These are phyloP conservation scores for Mesocentrotus franciscanus DNA, from an alignment of 53 echinoderm and acorn worm genomes.

Conservation along the genomic window DNA sequence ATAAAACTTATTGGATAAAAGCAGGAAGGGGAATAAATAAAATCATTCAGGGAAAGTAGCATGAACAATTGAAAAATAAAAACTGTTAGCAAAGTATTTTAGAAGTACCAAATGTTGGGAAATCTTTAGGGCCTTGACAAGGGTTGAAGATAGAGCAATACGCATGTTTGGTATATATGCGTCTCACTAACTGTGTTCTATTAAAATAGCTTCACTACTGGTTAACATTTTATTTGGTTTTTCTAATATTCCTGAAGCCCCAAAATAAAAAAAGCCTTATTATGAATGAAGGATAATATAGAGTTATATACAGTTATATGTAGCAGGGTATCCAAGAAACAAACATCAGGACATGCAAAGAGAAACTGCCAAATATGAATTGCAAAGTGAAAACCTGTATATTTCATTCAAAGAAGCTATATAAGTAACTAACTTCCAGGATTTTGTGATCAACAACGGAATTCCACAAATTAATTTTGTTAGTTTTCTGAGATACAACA, in stretches of 20 bases:
- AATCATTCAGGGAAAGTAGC: constrained; percentile 9
- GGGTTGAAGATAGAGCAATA: background rate
- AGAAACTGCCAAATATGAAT: background rate
- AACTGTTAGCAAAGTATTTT: constrained; percentile 12
- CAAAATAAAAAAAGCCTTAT: background rate
- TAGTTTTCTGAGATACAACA: background rate
- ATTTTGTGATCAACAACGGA: background rate
- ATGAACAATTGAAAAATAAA: background rate
- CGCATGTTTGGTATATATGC: background rate
- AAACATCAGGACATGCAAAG: background rate
- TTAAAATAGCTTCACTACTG: background rate
- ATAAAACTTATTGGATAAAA: constrained; percentile 30
- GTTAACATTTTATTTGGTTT: background rate
- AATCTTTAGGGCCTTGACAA: background rate
- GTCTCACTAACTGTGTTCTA: background rate
- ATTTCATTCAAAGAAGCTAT: background rate
- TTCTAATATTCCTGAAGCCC: background rate
- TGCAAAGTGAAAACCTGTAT: background rate
- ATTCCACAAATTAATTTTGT: background rate
- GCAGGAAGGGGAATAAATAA: constrained; percentile 33
- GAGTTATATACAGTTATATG: too few species aligned
- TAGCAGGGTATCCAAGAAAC: background rate
- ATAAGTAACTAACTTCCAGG: background rate
- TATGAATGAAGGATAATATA: background rate
- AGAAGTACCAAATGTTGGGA: background rate